Base-by-base conservation (phyloP, 2,113 vertebrate species). In the Serinus canaria region DNA sequence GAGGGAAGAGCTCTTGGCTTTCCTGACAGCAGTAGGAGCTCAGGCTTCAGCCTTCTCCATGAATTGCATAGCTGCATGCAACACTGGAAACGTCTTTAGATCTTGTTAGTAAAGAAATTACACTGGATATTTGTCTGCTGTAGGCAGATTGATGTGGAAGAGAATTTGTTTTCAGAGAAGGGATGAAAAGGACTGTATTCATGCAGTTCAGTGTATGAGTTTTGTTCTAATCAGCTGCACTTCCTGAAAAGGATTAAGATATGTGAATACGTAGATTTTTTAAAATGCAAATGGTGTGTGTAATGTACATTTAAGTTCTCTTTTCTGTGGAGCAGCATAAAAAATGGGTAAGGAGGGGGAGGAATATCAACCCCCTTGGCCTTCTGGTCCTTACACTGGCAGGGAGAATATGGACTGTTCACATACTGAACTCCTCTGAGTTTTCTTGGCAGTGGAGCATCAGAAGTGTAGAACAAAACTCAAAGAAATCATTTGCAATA, bases 1-100 rank as follows among this genome's bases (percentile, higher is more conserved):
- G 82, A 35, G 73, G 11, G 66, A 83, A 49, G 90, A 93, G 79
- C 75, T 92, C 75, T 84, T 90, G 87, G 67, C 59, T 95, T 44
- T 31, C 3, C 80, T 92, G 55, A 12, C 70, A 74, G 83, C 89
- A 73, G 0, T 8, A 52, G 63, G 16, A 86, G 49, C 83, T 83
- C 7, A 37, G 37, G 24, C 35, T 49, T 85, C 75, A 83, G 76
- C 39, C 11, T 69, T 83, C 93, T 43, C 83, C 39, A 15, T 56
- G 2, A 73, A 50, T 41, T 82, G 55, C 50, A 59, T 17, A 10
- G 47, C 17, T 78, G 24, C 67, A 75, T 90, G 30, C 63, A 78
- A 33, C 56, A 24, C 31, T 44, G 75, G 60, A 59, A 77, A 12
- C 0, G 0, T 68, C 49, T 74, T 87, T 47, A 50, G 56, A n/a